phyloP scores from a whole-genome alignment of 2,113 vertebrate species.

The Mesocricetus auratus region DNA sequence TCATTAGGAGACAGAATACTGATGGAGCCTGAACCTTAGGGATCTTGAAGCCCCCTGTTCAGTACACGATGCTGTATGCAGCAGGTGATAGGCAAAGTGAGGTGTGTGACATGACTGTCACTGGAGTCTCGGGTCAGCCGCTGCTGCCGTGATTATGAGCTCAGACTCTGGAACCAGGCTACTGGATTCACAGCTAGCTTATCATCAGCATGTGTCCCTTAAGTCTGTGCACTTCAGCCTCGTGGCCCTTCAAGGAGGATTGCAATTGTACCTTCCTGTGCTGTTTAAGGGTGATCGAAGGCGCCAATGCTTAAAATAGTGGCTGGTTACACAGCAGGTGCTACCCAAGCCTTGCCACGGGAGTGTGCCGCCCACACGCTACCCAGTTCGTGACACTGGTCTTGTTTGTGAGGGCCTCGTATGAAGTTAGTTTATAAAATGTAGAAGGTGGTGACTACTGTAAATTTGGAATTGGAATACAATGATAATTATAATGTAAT shows the following conservation, averaged over 20 bases:
- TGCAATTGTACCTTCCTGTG: neutral
- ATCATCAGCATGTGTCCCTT: accelerated
- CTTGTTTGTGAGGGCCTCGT: neutral
- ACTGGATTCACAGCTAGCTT: neutral
- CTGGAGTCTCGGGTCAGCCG: neutral
- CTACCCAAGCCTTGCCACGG: neutral
- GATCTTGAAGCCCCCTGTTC: neutral
- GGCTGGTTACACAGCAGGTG: neutral
- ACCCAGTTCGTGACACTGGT: neutral
- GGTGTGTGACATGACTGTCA: neutral
- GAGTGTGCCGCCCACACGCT: neutral
- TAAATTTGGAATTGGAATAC: neutral
- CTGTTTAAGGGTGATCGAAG: neutral
- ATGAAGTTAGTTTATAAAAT: neutral
- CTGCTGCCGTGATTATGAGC: neutral
- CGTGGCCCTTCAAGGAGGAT: neutral
- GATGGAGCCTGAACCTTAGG: neutral
- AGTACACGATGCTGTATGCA: neutral
- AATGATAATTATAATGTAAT: neutral
- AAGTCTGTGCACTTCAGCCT: neutral
- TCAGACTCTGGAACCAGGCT: neutral
- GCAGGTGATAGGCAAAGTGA: neutral
- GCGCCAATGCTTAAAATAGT: neutral
- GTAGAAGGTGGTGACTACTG: neutral
- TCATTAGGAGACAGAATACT: neutral